These are phyloP conservation scores for Phacellophora camtschatica DNA, from an alignment of 30 jellyfish, hydroid and myxozoan species.

Conservation along the genomic window DNA sequence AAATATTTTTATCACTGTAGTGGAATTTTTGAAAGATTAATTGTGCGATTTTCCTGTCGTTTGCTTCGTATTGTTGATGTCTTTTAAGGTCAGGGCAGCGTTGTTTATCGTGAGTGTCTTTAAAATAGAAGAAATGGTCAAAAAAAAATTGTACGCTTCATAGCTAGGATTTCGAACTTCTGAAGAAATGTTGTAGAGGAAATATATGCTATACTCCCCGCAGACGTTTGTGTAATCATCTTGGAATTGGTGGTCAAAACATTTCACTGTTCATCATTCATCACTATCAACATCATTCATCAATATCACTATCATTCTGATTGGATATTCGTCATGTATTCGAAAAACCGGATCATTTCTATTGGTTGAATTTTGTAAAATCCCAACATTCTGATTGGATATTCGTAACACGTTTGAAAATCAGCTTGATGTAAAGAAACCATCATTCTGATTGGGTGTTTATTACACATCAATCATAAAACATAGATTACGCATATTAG, in stretches of 20 bases:
- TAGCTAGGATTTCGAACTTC: neutral
- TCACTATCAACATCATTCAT: too few relatives aligned
- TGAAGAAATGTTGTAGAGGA: neutral
- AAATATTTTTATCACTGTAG: neutral
- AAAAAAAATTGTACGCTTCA: neutral
- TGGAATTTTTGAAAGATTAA: neutral
- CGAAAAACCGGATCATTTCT: too few relatives aligned
- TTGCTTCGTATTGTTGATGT: neutral
- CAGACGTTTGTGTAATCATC: neutral
- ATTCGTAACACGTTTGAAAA: too few relatives aligned
- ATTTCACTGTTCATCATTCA: too few relatives aligned
- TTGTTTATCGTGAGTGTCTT: neutral
- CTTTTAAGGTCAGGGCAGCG: neutral
- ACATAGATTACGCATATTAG: too few relatives aligned
- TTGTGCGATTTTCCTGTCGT: neutral
- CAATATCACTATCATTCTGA: too few relatives aligned
- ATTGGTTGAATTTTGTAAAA: too few relatives aligned
- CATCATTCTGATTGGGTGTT: too few relatives aligned
- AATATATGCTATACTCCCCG: neutral
- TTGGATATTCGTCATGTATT: too few relatives aligned
- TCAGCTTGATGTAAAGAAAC: too few relatives aligned
- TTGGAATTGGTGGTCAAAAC: neutral
- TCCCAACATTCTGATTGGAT: too few relatives aligned
- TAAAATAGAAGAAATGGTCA: neutral
- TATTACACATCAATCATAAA: too few relatives aligned